Base-by-base conservation (phyloP, 1,140 invertebrate genomes). In the Ostrea edulis region DNA sequence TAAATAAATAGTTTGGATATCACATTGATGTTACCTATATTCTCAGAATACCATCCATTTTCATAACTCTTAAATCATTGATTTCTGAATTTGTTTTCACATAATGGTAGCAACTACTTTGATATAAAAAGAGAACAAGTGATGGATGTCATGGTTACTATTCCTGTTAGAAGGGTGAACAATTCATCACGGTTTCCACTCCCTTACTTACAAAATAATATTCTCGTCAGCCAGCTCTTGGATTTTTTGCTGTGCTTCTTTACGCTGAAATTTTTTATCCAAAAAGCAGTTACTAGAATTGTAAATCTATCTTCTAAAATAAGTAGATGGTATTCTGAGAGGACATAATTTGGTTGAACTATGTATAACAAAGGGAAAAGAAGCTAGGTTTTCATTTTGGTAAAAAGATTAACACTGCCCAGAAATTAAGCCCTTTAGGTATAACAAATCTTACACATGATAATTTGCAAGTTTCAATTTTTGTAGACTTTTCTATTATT, bases 181-280 rank as follows among this genome's bases (percentile, higher is more conserved):
- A 17, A 35, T 77, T 35, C 25, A 11, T 35, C 35, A 44, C 35
- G 5, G 5, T 71, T 25, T 77, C n/a, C 82, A 22, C 82, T 53
- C 20, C 82, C 22, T 81, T 83, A 83, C 82, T 83, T 25, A 83
- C 82, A 83, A 83, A 52, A 54, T 35, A 7, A 83, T 83, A 22
- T 83, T 53, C 20, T 20, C 82, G 22, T 83, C 82, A 52, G 44
- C 17, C 82, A 83, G 12, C 29, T 83, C 82, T 25, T 52, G 44
- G 2, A 83, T 52, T 52, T 54, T 83, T 25, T 52, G 20, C 8
- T 83, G n/a, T 25, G 82, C 82, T 83, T 54, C 17, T 51, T 35
- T 52, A 51, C 20, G 44, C 82, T 83, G 51, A 53, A 83, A 83
- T 3, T 53, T 83, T 51, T 52, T 53, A 20, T 83, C 8, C 51